phyloP scores from a whole-genome alignment of 2,888 invertebrate genomes.

The Tuberolachnus salignus region DNA sequence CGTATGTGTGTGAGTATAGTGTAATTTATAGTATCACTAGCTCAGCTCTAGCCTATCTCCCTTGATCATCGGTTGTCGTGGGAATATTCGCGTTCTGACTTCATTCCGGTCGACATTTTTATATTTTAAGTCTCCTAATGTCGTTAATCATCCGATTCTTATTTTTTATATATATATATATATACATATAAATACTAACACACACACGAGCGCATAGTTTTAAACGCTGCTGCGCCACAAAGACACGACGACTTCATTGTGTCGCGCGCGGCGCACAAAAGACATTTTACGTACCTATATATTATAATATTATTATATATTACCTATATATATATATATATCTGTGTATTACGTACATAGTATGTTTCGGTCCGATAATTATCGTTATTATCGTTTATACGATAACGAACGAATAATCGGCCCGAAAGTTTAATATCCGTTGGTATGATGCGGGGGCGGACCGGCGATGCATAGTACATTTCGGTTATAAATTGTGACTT shows the following conservation, averaged over 20 bases:
- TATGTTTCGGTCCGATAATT: constrained; percentile 8
- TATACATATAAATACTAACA: too few relatives aligned
- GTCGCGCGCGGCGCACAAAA: constrained; percentile 11
- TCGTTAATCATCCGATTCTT: constrained; percentile 53
- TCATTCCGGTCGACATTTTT: constrained; percentile 55
- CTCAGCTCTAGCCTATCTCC: constrained; percentile 49
- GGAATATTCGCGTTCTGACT: constrained; percentile 53
- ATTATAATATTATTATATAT: too few relatives aligned
- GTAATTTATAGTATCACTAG: constrained; percentile 55
- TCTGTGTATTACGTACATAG: neutral
- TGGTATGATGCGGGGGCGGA: too few relatives aligned
- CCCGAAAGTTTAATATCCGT: too few relatives aligned
- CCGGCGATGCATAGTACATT: too few relatives aligned
- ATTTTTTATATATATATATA: constrained; percentile 22
- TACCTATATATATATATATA: too few relatives aligned
- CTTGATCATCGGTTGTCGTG: constrained; percentile 54
- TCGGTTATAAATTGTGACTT: too few relatives aligned
- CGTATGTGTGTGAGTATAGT: constrained; percentile 27
- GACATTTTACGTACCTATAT: neutral
- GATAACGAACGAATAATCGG: neutral
- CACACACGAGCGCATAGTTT: neutral
- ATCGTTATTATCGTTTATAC: too few relatives aligned
- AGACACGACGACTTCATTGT: constrained; percentile 46
- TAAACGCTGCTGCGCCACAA: neutral
- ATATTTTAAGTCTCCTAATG: constrained; percentile 51